A percentile compares a stretch with the other conserved stretches of the same genome.
Conservation (phyloP, 2,113 vertebrate species). For the Phalacrocorax pelagicus region DNA sequence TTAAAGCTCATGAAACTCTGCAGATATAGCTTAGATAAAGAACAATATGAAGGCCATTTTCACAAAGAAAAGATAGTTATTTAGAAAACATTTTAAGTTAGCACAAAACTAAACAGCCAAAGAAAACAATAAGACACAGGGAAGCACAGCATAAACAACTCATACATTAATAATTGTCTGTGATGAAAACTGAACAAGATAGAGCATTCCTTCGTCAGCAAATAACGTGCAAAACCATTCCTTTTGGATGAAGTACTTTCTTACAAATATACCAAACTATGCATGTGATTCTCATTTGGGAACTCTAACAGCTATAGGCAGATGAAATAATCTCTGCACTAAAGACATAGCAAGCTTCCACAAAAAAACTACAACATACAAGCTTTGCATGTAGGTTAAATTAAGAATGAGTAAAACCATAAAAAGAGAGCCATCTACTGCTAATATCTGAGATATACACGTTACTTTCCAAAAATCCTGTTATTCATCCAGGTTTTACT, state of each 20-base stretch:
- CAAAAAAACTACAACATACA: neutral
- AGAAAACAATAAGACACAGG: neutral
- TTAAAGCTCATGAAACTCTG: neutral
- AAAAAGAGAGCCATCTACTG: conserved; percentile 20
- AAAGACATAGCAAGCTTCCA: neutral
- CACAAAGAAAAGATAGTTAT: neutral
- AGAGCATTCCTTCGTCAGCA: neutral
- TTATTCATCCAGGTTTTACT: neutral
- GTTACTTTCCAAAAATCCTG: neutral
- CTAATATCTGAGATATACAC: neutral
- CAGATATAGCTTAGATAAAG: conserved; percentile 7
- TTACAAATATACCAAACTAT: neutral
- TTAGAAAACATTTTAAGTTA: neutral
- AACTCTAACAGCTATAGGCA: neutral
- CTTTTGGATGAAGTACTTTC: neutral
- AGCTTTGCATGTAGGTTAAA: neutral
- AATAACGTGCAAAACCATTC: neutral
- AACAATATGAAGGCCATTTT: neutral
- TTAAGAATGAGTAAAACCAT: neutral
- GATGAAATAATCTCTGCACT: neutral
- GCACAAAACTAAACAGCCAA: neutral
- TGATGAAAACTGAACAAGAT: neutral
- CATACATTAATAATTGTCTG: neutral
- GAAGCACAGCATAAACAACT: neutral
- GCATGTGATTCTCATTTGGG: neutral